Conservation (phyloP, 2,797 vertebrate species). For the Gadopsis bispinosus region DNA sequence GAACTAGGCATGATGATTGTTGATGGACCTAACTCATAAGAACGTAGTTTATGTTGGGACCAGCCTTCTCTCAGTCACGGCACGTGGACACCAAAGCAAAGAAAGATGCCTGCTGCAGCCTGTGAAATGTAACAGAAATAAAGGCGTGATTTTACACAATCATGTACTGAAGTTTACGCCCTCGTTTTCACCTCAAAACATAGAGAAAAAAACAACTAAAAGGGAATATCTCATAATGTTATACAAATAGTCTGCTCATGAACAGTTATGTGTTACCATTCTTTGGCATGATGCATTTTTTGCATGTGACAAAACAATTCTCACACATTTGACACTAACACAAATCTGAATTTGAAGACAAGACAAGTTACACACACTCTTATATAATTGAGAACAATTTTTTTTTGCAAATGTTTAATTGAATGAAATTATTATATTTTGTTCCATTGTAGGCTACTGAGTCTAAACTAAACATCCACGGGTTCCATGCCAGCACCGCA, state of each 20-base stretch:
- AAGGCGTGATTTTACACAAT: not conserved
- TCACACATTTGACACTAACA: not conserved
- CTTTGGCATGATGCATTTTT: not conserved
- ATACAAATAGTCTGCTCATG: not conserved
- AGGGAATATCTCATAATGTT: not conserved
- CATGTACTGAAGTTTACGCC: not conserved
- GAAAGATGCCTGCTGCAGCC: not conserved
- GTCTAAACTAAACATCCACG: constrained; percentile 73
- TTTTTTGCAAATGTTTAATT: not conserved
- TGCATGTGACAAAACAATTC: not conserved
- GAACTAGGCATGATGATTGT: no score
- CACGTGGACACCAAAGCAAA: not conserved
- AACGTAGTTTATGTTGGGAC: no score
- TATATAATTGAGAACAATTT: not conserved
- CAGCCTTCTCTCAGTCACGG: no score
- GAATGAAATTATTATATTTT: not conserved
- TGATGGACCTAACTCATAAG: no score
- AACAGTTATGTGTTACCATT: not conserved
- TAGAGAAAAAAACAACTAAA: not conserved
- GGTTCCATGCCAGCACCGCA: constrained; percentile 66
- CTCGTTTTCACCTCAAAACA: not conserved
- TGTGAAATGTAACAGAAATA: not conserved
- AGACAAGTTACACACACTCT: not conserved
- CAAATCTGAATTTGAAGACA: not conserved
- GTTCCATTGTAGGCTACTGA: constrained; percentile 86